Evolutionary conservation across 53 echinoderm and acorn worm species (phyloP), one percentile per base, ranked within the genome.

Genomic region (Pentamera pediparva): DNA sequence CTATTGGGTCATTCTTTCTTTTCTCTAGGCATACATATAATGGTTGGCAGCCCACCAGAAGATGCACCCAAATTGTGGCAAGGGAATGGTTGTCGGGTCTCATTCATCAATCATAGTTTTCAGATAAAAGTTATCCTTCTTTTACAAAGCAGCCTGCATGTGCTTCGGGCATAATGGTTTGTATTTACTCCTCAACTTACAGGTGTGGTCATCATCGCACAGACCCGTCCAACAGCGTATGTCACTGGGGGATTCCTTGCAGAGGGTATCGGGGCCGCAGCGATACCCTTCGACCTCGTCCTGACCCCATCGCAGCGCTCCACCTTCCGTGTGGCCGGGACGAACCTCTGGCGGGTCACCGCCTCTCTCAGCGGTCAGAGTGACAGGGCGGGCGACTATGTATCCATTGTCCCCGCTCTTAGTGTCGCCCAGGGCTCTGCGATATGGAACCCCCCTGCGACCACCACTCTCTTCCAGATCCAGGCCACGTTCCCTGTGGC

Each of bases 301-400:
- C 82, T 94, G 37, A 59, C 63, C n/a, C 94, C 94, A 10, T 80
- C 79, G 2, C 0, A 13, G 5, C 60, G 10, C 15, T 51, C 85
- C 35, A 34, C 41, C 20, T 84, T 79, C 20, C 53, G 53, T 29
- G 37, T 94, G 13, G 56, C 64, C 1, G 94, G 94, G 0, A 81
- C 76, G 5, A 75, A 79, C 34, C 76, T 94, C 51, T 94, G 94
- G 94, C 76, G 69, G 1, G 87, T 94, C 32, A 72, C 75, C 9
- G 27, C 83, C 2, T 87, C 64, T 65, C 60, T 90, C 21, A 87
- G 85, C 40, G 41, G 54, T 35, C 76, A 70, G 24, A 60, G 79
- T 48, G 71, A 43, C 4, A 40, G 62, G 9, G 57, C 39, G 2
- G 41, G 38, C 19, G 52, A 45, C 29, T 61, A 62, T 62, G 51